phyloP scores from a whole-genome alignment of 2,113 vertebrate genomes.

The Ciconia boyciana region DNA sequence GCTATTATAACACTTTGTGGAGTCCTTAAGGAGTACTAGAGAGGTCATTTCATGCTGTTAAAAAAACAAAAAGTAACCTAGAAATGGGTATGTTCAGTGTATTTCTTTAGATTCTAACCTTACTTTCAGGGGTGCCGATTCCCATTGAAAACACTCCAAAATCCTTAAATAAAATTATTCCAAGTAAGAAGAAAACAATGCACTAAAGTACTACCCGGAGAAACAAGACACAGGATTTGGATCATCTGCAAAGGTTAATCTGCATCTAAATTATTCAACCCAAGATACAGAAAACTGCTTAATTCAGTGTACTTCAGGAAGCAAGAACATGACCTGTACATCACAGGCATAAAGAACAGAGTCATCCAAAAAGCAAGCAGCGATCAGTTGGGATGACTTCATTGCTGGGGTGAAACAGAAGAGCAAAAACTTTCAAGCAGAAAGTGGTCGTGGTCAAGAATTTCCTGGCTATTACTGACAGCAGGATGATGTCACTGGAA shows the following conservation, averaged over 20 bases:
- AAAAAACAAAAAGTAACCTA: not conserved
- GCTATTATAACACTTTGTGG: fast-evolving
- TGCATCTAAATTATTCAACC: not conserved
- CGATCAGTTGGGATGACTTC: not conserved
- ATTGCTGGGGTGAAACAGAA: conserved; percentile 25
- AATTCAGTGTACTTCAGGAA: not conserved
- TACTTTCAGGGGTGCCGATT: not conserved
- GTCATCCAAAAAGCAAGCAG: not conserved
- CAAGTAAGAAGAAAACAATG: not conserved
- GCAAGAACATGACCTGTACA: not conserved
- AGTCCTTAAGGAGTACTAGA: not conserved
- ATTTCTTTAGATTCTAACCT: not conserved
- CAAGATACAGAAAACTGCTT: not conserved
- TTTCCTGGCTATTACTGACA: conserved; percentile 13
- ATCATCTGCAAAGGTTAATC: not conserved
- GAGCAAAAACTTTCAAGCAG: conserved; percentile 25
- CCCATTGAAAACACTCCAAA: not conserved
- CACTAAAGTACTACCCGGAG: not conserved
- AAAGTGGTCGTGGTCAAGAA: conserved; percentile 26
- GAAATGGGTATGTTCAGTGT: not conserved
- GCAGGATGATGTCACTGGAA: conserved; percentile 31
- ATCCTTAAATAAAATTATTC: not conserved
- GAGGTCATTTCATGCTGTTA: not conserved
- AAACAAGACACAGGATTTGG: not conserved
- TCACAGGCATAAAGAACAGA: not conserved